Conservation (phyloP, 2,113 vertebrate species). For the Terrapene triunguis region DNA sequence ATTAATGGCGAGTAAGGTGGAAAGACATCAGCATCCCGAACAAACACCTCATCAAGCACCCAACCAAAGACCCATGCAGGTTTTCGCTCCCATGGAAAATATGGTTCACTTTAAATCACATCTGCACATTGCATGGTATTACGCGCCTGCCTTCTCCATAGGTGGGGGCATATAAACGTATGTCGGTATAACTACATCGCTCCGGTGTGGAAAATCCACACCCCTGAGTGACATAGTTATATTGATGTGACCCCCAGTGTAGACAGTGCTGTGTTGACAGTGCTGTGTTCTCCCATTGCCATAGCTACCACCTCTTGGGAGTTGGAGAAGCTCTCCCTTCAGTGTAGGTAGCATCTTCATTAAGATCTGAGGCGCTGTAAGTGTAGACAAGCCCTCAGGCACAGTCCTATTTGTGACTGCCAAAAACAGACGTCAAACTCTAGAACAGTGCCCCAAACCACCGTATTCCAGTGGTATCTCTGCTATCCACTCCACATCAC, state of each 20-base stretch:
- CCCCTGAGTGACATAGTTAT: not conserved
- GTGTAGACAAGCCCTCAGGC: not conserved
- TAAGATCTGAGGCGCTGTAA: not conserved
- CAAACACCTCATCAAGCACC: not conserved
- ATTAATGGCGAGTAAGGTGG: not conserved
- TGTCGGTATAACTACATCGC: not conserved
- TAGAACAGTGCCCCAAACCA: not conserved
- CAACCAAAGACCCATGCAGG: not conserved
- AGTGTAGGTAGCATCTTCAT: not conserved
- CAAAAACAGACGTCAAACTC: not conserved
- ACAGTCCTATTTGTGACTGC: not conserved
- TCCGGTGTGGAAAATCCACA: not conserved
- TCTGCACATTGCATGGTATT: not conserved
- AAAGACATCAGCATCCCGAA: not conserved
- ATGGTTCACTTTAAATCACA: not conserved
- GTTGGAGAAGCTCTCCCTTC: not conserved
- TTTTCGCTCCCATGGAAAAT: not conserved
- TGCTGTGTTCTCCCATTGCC: not conserved
- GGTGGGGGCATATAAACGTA: not conserved
- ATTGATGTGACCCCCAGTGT: not conserved
- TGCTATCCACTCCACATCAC: not conserved
- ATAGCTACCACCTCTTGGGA: not conserved
- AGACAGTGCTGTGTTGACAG: not conserved
- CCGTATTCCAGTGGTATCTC: not conserved
- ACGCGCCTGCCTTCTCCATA: not conserved